Percentiles rank a stretch among this genome's conserved stretches.
Conservation (phyloP, 1,140 invertebrate species). For the Drosophila kikkawai region DNA sequence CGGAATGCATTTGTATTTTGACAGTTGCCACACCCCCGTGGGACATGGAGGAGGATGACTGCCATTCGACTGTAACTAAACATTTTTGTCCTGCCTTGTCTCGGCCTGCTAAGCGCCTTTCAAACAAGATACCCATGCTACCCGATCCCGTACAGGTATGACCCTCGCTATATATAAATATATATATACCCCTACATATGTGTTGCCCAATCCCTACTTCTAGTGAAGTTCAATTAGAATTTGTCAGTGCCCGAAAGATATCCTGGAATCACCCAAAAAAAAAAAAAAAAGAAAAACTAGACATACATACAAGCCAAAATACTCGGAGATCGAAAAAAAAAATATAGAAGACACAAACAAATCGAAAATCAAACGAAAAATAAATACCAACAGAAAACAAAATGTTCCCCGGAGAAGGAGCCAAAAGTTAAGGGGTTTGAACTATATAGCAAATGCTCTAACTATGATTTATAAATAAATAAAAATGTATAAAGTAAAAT, state of each 20-base stretch:
- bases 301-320: slow-evolving; percentile 16
- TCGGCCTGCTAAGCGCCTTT: slow-evolving; percentile 47
- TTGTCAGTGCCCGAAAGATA: slow-evolving; percentile 19
- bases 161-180: not conserved
- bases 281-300: not conserved
- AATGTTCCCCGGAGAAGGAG: not conserved
- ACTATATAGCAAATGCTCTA: not conserved
- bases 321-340: slow-evolving; percentile 19
- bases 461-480: too few relatives aligned
- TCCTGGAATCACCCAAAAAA: not conserved
- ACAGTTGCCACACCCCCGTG: slow-evolving; percentile 29
- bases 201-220: slow-evolving; percentile 24
- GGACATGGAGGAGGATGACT: not conserved
- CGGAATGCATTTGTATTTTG: slow-evolving; percentile 59
- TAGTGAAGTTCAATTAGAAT: slow-evolving; percentile 45
- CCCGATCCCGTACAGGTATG: not conserved
- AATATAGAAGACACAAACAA: slow-evolving; percentile 4
- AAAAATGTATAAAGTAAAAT: too few relatives aligned
- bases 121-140: slow-evolving; percentile 13
- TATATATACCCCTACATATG: not conserved
- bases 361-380: slow-evolving; percentile 40
- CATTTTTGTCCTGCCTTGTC: slow-evolving; percentile 51
- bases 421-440: not conserved
- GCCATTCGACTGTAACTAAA: slow-evolving; percentile 47
- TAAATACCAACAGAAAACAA: slow-evolving; percentile 29